Base-by-base conservation (phyloP, 2,797 vertebrate genomes). In the Zenarchopterus dispar region DNA sequence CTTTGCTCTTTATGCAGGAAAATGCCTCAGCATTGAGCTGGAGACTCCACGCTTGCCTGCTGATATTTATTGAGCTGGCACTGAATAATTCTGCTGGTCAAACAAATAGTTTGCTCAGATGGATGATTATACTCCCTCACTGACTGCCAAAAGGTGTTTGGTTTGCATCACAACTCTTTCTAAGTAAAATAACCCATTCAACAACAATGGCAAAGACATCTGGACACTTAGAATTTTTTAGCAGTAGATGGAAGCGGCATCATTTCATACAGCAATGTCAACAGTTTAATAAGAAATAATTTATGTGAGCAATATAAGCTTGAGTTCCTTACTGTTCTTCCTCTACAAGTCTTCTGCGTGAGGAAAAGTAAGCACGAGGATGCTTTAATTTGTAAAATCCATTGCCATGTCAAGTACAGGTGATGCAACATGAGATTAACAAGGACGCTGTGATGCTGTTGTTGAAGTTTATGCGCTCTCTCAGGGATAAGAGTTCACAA, bases 391-490 rank as follows among this genome's bases (percentile, higher is more conserved):
- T 31, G 45, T 46, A 31, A 61, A 42, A 63, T 49, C 39, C 39
- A 44, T 18, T 26, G 54, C 22, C 11, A 21, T 47, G 45, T 28
- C 23, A 22, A 46, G 62, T 9, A 55, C 23, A 66, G 54, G 56
- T 70, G 73, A 68, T 52, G 46, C 60, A 68, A 67, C 36, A 47
- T 8, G 23, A 70, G 26, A 57, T 24, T 63, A 63, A 70, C 61
- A 51, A 76, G 67, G 23, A 71, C 59, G 33, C 44, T 31, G 50
- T 24, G 15, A 41, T 15, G 18, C 22, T 56, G 52, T 56, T 5
- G 57, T 55, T 50, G 51, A 62, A 53, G 46, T 46, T 5, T 8
- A 36, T 56, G 41, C 33, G 57, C 13, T 58, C 62, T 77, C 41
- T 63, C 6, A 41, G 16, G 53, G 28, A 41, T 39, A 43, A 56